Percentiles rank a stretch among this genome's conserved stretches.
Evolutionary conservation across 2,797 vertebrate genomes (phyloP).

Genomic region (Acrocephalus scirpaceus): DNA sequence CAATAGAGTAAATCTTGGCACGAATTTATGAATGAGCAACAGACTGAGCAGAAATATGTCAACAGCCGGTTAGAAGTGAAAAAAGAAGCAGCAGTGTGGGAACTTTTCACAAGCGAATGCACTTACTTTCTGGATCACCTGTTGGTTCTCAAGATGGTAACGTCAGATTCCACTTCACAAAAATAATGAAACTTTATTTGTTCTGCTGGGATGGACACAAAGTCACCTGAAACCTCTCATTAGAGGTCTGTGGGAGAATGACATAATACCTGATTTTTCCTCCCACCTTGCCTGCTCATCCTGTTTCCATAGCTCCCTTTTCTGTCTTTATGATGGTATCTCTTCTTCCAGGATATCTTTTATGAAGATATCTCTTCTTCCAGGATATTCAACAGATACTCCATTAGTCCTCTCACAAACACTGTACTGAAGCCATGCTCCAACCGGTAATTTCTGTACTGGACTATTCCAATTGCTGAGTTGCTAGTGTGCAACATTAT

Average conservation of each 20-base stretch:
- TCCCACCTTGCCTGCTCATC: neutral
- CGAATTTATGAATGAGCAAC: conserved; percentile 81
- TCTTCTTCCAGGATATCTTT: neutral
- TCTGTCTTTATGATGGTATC: neutral
- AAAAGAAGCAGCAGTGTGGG: conserved; percentile 87
- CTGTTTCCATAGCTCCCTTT: neutral
- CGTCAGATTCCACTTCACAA: neutral
- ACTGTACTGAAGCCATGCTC: neutral
- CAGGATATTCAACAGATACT: neutral
- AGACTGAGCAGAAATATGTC: conserved; percentile 62
- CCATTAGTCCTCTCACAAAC: neutral
- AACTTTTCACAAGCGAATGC: conserved; percentile 92
- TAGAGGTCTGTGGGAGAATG: neutral
- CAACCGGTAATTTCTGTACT: neutral
- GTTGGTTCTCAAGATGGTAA: conserved; percentile 92
- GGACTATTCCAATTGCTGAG: neutral
- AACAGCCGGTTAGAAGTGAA: conserved; percentile 69
- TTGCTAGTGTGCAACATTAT: neutral
- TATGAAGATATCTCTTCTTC: neutral
- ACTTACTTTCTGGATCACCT: conserved; percentile 93
- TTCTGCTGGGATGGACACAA: neutral
- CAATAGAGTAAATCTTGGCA: conserved; percentile 83
- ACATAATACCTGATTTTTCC: neutral
- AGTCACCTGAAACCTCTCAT: neutral
- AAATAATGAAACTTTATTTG: neutral